These are phyloP conservation scores for Schizaphis graminum DNA, from an alignment of 2,888 invertebrate genomes.

Conservation along the genomic window DNA sequence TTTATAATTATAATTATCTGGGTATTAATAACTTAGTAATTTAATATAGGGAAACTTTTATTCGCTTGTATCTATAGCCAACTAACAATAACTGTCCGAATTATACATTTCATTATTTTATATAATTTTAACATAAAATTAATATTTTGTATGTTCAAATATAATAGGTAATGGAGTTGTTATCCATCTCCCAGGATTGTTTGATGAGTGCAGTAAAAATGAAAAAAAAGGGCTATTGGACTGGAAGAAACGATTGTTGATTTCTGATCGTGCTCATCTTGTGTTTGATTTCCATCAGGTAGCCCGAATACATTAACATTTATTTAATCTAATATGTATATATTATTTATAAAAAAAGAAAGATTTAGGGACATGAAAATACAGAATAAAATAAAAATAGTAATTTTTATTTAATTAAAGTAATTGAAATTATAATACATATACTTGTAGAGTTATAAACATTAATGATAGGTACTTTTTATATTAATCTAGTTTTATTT, in stretches of 20 bases:
- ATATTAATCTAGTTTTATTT: background rate
- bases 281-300: conserved; percentile 92
- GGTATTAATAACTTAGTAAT: background rate
- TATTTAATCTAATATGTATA: background rate
- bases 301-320: conserved; percentile 1
- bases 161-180: conserved; percentile 96
- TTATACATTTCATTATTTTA: background rate
- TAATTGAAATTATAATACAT: background rate
- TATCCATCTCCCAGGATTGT: conserved; percentile 94
- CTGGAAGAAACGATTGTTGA: conserved; percentile 87
- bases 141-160: conserved; percentile 44
- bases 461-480: background rate
- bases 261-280: conserved; percentile 95
- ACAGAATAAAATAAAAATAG: background rate
- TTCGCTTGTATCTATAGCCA: background rate
- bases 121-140: background rate
- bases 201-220: conserved; percentile 94
- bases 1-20: background rate
- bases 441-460: background rate
- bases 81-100: background rate
- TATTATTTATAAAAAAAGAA: background rate
- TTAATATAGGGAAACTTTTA: background rate
- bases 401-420: background rate
- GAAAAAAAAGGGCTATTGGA: conserved; percentile 88
- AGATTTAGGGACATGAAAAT: background rate